phyloP scores from a whole-genome alignment of 2,113 vertebrate species.

The Tauraco erythrolophus region DNA sequence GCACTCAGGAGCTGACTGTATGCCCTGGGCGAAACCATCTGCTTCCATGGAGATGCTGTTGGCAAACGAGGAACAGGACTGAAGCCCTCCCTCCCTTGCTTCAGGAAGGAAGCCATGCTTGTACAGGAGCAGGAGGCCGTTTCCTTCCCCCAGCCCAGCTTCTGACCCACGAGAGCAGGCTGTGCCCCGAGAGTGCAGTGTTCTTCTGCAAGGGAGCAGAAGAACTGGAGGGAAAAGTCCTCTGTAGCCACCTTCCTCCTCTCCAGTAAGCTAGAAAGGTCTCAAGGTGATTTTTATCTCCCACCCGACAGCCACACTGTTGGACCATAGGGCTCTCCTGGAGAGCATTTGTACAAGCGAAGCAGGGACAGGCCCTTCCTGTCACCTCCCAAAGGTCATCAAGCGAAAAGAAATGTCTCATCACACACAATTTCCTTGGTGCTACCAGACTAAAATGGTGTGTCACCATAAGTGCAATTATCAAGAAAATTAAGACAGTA shows the following conservation, averaged over 20 bases:
- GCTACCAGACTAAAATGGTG: background rate
- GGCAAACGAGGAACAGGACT: background rate
- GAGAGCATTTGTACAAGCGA: background rate
- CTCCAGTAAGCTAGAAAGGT: background rate
- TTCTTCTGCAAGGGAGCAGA: background rate
- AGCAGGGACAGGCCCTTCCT: background rate
- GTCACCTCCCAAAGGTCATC: background rate
- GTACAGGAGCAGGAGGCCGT: background rate
- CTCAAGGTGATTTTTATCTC: accelerated
- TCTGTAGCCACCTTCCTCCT: accelerated
- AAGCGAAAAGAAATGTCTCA: background rate
- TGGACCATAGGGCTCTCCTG: background rate
- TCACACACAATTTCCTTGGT: background rate
- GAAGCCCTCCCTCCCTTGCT: accelerated
- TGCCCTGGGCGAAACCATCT: background rate
- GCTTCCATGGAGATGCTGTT: background rate
- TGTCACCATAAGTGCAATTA: background rate
- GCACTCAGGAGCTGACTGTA: background rate
- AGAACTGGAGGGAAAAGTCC: background rate
- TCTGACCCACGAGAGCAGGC: background rate
- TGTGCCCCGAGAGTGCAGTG: background rate
- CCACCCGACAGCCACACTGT: accelerated
- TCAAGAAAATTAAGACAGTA: background rate
- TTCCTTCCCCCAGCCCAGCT: background rate
- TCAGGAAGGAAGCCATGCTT: background rate